Evolutionary conservation across 1,140 invertebrate genomes (phyloP).

Genomic region (Melanaphis sacchari): DNA sequence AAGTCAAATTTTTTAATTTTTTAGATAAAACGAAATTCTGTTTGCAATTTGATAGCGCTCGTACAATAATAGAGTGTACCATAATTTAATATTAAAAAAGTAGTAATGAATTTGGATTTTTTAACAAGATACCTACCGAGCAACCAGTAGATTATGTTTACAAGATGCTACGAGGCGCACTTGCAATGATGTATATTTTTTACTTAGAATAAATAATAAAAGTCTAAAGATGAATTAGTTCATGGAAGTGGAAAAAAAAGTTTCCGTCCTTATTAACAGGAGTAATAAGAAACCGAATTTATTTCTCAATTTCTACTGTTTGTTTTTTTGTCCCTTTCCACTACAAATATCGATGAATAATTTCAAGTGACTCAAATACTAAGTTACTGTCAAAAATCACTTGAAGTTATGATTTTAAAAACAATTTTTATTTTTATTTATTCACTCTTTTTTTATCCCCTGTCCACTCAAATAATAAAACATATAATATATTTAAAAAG

Average conservation of each 20-base stretch:
- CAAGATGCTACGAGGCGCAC: conserved; percentile 35
- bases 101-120: neutral
- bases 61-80: neutral
- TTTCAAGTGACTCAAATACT: neutral
- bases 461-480: neutral
- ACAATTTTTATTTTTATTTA: neutral
- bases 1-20: neutral
- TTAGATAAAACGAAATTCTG: neutral
- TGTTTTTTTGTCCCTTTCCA: neutral
- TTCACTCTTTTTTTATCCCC: neutral
- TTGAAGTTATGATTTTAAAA: neutral
- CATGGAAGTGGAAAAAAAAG: conserved; percentile 45
- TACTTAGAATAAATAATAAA: conserved; percentile 54
- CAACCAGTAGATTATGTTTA: conserved; percentile 33
- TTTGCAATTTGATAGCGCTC: neutral
- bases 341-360: conserved; percentile 39
- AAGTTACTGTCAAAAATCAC: conserved; percentile 18
- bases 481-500: conserved; percentile 41
- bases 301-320: neutral
- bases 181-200: conserved; percentile 26
- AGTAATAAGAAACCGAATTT: conserved; percentile 40
- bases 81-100: conserved; percentile 14
- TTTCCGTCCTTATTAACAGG: conserved; percentile 55
- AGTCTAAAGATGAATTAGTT: conserved; percentile 34
- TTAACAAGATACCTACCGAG: neutral